Percentiles rank a stretch among this genome's conserved stretches.
phyloP scores from a whole-genome alignment of 2,888 invertebrate species.

The Blera fallax region DNA sequence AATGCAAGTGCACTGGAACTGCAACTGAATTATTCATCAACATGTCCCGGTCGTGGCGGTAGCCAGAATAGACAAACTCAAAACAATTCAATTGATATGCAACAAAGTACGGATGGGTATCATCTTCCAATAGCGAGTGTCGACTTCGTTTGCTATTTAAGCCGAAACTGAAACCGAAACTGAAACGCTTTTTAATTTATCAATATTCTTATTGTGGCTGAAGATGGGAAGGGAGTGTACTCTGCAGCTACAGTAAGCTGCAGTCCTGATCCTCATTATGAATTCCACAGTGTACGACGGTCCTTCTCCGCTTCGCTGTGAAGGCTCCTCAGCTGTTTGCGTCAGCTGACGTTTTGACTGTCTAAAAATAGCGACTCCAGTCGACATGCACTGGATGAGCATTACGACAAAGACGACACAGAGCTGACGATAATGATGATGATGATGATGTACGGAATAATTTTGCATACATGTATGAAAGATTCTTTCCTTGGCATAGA shows the following conservation, averaged over 20 bases:
- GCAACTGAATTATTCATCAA: slow-evolving; percentile 66
- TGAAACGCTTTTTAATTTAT: slow-evolving; percentile 48
- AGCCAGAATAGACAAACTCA: slow-evolving; percentile 3
- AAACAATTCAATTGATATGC: slow-evolving; percentile 65
- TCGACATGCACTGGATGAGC: slow-evolving; percentile 30
- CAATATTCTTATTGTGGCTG: slow-evolving; percentile 35
- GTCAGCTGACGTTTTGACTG: slow-evolving; percentile 40
- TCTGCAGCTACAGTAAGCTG: slow-evolving; percentile 1
- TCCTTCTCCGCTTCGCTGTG: slow-evolving; percentile 6
- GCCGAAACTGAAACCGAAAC: slow-evolving; percentile 19
- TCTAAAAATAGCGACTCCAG: slow-evolving; percentile 53
- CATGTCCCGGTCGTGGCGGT: neutral
- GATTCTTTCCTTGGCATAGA: slow-evolving; percentile 37
- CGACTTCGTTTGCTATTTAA: slow-evolving; percentile 33
- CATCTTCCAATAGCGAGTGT: slow-evolving; percentile 46
- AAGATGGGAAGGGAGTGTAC: neutral
- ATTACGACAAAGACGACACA: slow-evolving; percentile 37
- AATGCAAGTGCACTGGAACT: slow-evolving; percentile 50
- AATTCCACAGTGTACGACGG: slow-evolving; percentile 45
- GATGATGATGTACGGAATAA: slow-evolving; percentile 63
- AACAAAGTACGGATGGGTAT: slow-evolving; percentile 48
- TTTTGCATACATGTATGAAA: slow-evolving; percentile 60
- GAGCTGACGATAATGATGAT: slow-evolving; percentile 47
- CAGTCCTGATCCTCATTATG: slow-evolving; percentile 28
- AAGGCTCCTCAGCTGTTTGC: slow-evolving; percentile 26